A percentile compares a stretch with the other conserved stretches of the same genome.
phyloP scores from a whole-genome alignment of 2,888 invertebrate genomes.

The Ectobius pallidus region DNA sequence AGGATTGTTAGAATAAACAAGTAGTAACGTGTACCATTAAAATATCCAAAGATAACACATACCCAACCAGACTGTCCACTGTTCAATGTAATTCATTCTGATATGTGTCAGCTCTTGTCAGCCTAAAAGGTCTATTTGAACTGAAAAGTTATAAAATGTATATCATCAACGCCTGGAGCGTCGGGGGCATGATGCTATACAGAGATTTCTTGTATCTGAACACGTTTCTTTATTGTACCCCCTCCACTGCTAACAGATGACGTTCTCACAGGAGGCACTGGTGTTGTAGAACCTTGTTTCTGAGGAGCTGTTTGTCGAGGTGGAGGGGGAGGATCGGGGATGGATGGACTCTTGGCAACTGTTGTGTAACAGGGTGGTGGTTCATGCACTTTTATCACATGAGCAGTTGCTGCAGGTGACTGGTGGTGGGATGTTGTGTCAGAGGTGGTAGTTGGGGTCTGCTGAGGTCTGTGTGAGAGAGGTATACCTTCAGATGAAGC shows the following conservation, averaged over 20 bases:
- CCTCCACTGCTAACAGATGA: constrained; percentile 52
- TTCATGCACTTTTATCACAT: constrained; percentile 50
- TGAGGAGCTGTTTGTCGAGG: constrained; percentile 49
- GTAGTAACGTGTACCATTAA: too few species aligned
- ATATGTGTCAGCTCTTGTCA: constrained; percentile 5
- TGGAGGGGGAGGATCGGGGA: constrained; percentile 48
- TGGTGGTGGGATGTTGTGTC: neutral
- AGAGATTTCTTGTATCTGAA: constrained; percentile 81
- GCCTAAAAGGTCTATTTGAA: neutral
- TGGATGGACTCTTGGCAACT: constrained; percentile 50
- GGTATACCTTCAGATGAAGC: constrained; percentile 49
- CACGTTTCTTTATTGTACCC: constrained; percentile 69
- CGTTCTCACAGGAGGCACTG: constrained; percentile 54
- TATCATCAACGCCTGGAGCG: constrained; percentile 2
- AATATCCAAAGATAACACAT: too few species aligned
- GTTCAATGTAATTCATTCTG: too few species aligned
- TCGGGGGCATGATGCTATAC: constrained; percentile 61
- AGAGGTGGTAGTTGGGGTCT: neutral
- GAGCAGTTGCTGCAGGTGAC: constrained; percentile 19
- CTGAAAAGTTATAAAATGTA: constrained; percentile 19
- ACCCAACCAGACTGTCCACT: too few species aligned
- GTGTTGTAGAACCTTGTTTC: constrained; percentile 46
- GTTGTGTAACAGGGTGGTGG: constrained; percentile 61
- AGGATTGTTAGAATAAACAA: too few species aligned
- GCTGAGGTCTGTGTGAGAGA: constrained; percentile 51